phyloP scores from a whole-genome alignment of 2,797 vertebrate genomes.

The Anolis apletophallus region DNA sequence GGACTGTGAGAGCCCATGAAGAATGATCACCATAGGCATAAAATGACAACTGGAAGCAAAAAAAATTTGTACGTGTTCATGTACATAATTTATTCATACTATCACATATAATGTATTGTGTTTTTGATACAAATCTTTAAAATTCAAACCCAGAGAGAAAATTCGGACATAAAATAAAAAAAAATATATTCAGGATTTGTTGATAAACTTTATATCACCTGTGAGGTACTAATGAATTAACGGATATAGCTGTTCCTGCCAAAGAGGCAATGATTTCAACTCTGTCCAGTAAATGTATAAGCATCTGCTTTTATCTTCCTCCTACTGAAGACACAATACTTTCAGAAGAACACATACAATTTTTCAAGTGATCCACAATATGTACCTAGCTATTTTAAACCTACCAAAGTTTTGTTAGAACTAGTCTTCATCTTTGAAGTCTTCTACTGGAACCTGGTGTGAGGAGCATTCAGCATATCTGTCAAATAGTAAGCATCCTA shows the following conservation, averaged over 20 bases:
- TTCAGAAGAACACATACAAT: neutral
- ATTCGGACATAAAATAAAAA: too few species aligned
- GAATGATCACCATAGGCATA: neutral
- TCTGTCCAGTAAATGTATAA: neutral
- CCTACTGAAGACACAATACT: neutral
- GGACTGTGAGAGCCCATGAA: neutral
- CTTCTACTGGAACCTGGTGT: slow-evolving; percentile 1
- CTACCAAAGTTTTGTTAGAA: neutral
- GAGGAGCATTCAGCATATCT: neutral
- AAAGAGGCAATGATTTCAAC: neutral
- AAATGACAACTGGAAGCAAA: neutral
- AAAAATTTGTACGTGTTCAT: neutral
- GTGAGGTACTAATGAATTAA: neutral
- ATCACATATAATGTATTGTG: too few species aligned
- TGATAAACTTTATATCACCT: neutral
- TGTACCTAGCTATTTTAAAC: neutral
- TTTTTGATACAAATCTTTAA: too few species aligned
- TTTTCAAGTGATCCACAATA: neutral
- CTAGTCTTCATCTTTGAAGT: neutral
- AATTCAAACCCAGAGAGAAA: too few species aligned
- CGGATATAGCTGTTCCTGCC: neutral
- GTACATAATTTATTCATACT: too few species aligned
- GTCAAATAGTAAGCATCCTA: neutral
- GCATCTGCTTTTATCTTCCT: neutral
- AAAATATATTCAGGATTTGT: neutral